phyloP scores from a whole-genome alignment of 92 coral and sea anemone genomes.

The Palythoa heliodiscus region DNA sequence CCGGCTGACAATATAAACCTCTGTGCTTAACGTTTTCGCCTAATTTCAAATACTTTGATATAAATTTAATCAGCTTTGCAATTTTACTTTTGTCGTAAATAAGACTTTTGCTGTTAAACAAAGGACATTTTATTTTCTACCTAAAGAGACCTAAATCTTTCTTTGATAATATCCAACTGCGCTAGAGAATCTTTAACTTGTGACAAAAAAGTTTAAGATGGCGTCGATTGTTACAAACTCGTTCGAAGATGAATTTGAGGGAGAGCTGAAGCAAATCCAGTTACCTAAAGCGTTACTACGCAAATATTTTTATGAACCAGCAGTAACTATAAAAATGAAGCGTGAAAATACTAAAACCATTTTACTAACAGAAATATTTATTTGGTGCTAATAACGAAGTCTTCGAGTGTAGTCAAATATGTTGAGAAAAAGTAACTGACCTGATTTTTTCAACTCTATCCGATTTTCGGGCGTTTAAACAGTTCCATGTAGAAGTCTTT shows the following conservation, averaged over 20 bases:
- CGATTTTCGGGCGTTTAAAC: not conserved
- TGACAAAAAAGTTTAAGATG: slow-evolving; percentile 2
- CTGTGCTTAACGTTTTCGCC: too few species aligned
- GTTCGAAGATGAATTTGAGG: not conserved
- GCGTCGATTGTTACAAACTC: not conserved
- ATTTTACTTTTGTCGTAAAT: slow-evolving; percentile 5
- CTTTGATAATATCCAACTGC: slow-evolving; percentile 9
- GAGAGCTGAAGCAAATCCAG: not conserved
- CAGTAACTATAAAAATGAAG: not conserved
- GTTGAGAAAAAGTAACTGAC: not conserved
- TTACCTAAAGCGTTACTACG: not conserved
- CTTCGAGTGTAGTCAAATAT: not conserved
- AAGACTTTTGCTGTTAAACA: not conserved
- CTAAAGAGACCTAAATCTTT: not conserved
- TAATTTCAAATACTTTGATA: not conserved
- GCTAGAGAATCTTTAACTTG: not conserved
- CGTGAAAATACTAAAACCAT: not conserved
- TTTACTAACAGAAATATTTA: not conserved
- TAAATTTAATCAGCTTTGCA: slow-evolving; percentile 2
- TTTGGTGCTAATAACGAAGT: not conserved
- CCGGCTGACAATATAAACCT: too few species aligned
- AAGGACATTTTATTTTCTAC: not conserved
- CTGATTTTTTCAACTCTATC: not conserved
- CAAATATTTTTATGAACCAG: not conserved
- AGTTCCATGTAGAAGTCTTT: not conserved